Base-by-base conservation (phyloP, 2,888 invertebrate genomes). In the Apeira syringaria region DNA sequence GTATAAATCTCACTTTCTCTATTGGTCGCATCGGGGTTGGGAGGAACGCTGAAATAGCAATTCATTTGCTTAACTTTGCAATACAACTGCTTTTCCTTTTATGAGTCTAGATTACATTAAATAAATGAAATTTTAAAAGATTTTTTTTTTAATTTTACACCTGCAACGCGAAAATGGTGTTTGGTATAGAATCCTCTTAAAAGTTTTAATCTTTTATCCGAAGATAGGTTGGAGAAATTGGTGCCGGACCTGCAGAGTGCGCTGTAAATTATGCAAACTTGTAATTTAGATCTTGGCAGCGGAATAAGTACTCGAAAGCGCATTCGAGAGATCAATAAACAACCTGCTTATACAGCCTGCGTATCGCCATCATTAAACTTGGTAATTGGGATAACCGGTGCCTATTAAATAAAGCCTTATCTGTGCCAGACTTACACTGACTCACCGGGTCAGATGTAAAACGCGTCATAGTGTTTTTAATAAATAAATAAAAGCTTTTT, bases 231-330 rank as follows among this genome's bases (percentile, higher is more conserved):
- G n/a, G 20, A 22, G 12, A 28, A 33, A 29, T n/a, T n/a, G 24
- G 28, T 29, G 38, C 34, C 34, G 27, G 34, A 35, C 18, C 25
- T 41, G 25, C 33, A 22, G 18, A 62, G 49, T 51, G 51, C 36
- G 47, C 43, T 35, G 53, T 66, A 60, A 63, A 58, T 66, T 48
- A 56, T 51, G 53, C 50, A 48, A 46, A 55, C 47, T 43, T 51
- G 51, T 59, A 62, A 64, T 61, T 64, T 55, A 57, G 50, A 56
- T 47, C 43, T 59, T 65, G 57, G 56, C 59, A 54, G 46, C 43
- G n/a, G 24, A 15, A 27, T 29, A 22, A 34, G 29, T 17, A 12
- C 30, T 36, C 18, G 22, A 20, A 20, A 13, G 25, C 18, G 30
- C 33, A 41, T 20, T 20, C 9, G 8, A 25, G 10, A 13, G 35